These are phyloP conservation scores for Phorcus lineatus DNA, from an alignment of 2,888 invertebrate genomes.

Conservation along the genomic window DNA sequence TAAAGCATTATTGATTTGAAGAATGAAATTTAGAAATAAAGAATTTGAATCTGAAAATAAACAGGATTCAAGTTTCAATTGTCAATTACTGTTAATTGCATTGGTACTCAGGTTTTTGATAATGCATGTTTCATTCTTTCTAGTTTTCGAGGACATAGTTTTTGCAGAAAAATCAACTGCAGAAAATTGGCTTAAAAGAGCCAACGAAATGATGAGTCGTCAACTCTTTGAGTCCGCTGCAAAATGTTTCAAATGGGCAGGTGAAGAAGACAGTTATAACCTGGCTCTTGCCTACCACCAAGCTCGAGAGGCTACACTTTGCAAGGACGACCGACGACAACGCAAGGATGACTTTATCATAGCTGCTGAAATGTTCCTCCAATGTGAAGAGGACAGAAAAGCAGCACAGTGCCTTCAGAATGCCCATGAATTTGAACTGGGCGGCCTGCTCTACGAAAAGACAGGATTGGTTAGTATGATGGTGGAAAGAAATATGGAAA, in stretches of 20 bases:
- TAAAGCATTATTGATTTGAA: no score
- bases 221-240: slow-evolving; percentile 38
- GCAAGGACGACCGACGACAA: background rate
- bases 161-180: slow-evolving; percentile 37
- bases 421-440: background rate
- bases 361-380: slow-evolving; percentile 27
- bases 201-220: slow-evolving; percentile 32
- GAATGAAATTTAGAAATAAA: no score
- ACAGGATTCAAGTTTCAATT: no score
- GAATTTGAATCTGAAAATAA: no score
- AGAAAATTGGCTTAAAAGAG: slow-evolving; percentile 40
- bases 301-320: background rate
- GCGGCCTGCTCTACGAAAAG: background rate
- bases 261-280: slow-evolving; percentile 22
- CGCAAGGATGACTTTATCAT: slow-evolving; percentile 19
- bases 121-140: background rate
- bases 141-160: background rate
- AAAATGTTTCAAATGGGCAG: slow-evolving; percentile 37
- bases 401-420: background rate
- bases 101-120: background rate
- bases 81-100: background rate
- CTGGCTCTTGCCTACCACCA: slow-evolving; percentile 28
- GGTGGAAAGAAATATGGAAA: no score
- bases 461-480: no score
- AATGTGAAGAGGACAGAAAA: background rate